Evolutionary conservation across 1,140 invertebrate species (phyloP).

Genomic region (Drosophila ananassae): DNA sequence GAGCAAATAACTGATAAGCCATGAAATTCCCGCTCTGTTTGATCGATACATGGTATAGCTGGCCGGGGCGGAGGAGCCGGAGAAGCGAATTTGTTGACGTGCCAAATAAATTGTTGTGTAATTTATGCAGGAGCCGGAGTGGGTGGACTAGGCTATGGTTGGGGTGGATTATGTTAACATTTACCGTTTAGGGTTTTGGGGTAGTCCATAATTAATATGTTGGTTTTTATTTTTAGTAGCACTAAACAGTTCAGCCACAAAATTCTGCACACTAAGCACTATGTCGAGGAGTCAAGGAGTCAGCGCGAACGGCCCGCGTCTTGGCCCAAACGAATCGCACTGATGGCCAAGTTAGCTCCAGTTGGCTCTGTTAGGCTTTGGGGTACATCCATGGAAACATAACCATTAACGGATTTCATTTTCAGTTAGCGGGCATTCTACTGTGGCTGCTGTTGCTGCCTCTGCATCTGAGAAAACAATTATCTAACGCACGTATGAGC

Average conservation of each 20-base stretch:
- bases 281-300: conserved; percentile 3
- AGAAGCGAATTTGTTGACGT: conserved; percentile 41
- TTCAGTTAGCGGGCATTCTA: conserved; percentile 21
- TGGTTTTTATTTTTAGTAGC: background rate
- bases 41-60: conserved; percentile 56
- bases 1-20: conserved; percentile 32
- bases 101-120: conserved; percentile 52
- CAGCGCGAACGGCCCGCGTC: conserved; percentile 14
- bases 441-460: conserved; percentile 3
- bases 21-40: conserved; percentile 57
- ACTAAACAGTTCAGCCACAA: background rate
- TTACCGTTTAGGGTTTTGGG: conserved; percentile 71
- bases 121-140: conserved; percentile 50
- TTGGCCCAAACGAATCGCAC: conserved; percentile 41
- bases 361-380: background rate
- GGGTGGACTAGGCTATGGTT: background rate
- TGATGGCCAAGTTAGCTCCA: conserved; percentile 63
- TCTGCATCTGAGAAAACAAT: conserved; percentile 60
- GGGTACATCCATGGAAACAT: conserved; percentile 54
- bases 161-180: conserved; percentile 23
- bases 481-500: conserved; percentile 81
- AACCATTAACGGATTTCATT: conserved; percentile 10
- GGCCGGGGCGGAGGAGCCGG: conserved; percentile 10
- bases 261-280: background rate
- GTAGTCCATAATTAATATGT: conserved; percentile 64